Base-by-base conservation (phyloP, 2,888 invertebrate species). In the Oscheius sp. region DNA sequence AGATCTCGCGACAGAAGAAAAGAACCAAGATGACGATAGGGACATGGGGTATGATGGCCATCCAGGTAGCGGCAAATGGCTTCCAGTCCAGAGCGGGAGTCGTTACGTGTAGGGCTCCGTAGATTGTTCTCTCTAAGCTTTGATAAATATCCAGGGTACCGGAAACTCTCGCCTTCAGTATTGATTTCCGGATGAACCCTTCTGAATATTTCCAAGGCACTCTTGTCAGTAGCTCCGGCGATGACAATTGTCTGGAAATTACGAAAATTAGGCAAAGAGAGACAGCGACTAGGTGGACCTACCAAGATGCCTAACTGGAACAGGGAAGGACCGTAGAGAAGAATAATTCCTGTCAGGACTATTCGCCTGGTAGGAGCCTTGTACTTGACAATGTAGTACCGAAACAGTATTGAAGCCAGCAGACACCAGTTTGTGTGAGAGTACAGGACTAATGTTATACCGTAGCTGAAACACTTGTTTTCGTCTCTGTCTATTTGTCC, bases 341-440 rank as follows among this genome's bases (percentile, higher is more conserved):
- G 29, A 21, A 55, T 9, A 55, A 55, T 21, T 9, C 29, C 55
- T 21, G 21, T 9, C 9, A 55, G 9, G 5, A 55, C 55, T 5
- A 9, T 21, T 3, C 21, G 13, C 5, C 55, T 13, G 9, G 2
- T 21, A 21, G 55, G 55, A 55, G 32, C 21, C 2, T 55, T 21
- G 21, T 21, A n/a, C 1, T 21, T 29, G 1, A 55, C 29, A 21
- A 55, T 32, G 21, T 29, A 55, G 21, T 29, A 32, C 2, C 55
- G 55, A 5, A 55, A 55, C 21, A 32, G 9, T 2, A 9, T 29
- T 2, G 55, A 55, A 55, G 55, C 32, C 7, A 55, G 21, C 29
- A 55, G 55, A 55, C 55, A 29, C 55, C 55, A 55, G 21, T 55
- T 55, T 21, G 55, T 29, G 21, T 55, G 21, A 13, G 55, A 55